A percentile compares a stretch with the other conserved stretches of the same genome.
These are phyloP conservation scores for Argentina silus DNA, from an alignment of 2,797 vertebrate genomes.

Conservation along the genomic window DNA sequence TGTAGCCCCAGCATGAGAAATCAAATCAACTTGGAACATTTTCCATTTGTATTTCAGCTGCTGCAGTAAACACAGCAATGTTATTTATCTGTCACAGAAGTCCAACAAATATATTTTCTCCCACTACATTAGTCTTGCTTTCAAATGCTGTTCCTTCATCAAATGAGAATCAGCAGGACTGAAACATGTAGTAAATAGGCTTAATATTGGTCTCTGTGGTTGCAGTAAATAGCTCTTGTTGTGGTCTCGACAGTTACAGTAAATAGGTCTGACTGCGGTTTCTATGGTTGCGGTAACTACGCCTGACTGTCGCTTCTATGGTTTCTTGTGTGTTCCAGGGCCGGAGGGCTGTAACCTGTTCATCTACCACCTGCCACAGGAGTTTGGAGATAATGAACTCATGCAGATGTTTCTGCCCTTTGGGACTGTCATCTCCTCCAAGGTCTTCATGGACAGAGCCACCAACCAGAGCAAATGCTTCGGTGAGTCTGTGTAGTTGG, in stretches of 20 bases:
- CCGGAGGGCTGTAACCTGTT: constrained; percentile 99
- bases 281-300: background rate
- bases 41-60: constrained; percentile 26
- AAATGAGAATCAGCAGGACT: constrained; percentile 28
- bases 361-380: constrained; percentile 99
- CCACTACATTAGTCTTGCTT: constrained; percentile 29
- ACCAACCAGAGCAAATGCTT: constrained; percentile 99
- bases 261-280: background rate
- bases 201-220: background rate
- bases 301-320: background rate
- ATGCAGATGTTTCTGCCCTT: constrained; percentile 99
- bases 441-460: constrained; percentile 99
- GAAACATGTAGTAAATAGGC: constrained; percentile 33
- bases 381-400: constrained; percentile 98
- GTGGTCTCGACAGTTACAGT: background rate
- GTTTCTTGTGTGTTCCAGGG: constrained; percentile 74
- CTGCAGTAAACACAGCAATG: constrained; percentile 30
- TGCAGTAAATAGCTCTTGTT: background rate
- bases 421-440: constrained; percentile 97
- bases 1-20: background rate
- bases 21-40: constrained; percentile 32
- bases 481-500: constrained; percentile 79
- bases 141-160: constrained; percentile 2
- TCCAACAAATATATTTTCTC: constrained; percentile 42
- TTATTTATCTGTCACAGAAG: constrained; percentile 24